These are phyloP conservation scores for Coranthus polyacanthus DNA, from an alignment of 2,797 vertebrate genomes.

Conservation along the genomic window DNA sequence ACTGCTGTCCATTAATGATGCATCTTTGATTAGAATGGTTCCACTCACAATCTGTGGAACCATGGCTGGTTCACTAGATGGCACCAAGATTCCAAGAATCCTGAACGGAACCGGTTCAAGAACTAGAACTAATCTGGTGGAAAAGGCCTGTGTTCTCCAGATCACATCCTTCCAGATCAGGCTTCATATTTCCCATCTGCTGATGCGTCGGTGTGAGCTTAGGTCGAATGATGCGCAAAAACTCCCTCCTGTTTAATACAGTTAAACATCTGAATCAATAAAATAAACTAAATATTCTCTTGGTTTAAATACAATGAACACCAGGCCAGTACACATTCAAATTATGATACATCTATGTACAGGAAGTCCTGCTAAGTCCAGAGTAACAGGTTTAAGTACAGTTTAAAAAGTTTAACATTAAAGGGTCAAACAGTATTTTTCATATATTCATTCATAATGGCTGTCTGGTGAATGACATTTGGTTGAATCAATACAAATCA, in stretches of 20 bases:
- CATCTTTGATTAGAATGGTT: too few relatives aligned
- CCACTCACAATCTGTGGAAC: too few relatives aligned
- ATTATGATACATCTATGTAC: slow-evolving; percentile 22
- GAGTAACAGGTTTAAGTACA: background rate
- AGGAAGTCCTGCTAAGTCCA: slow-evolving; percentile 2
- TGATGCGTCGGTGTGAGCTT: background rate
- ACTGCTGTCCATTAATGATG: too few relatives aligned
- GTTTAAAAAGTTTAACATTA: slow-evolving; percentile 4
- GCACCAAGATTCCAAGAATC: too few relatives aligned
- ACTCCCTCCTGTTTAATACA: background rate
- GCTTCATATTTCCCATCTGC: background rate
- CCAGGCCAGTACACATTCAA: slow-evolving; percentile 12
- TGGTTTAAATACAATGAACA: slow-evolving; percentile 31
- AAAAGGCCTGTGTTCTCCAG: too few relatives aligned
- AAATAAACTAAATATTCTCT: slow-evolving; percentile 22
- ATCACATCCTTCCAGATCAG: too few relatives aligned
- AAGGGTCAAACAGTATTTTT: slow-evolving; percentile 14
- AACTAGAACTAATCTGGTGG: too few relatives aligned
- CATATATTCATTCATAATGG: slow-evolving; percentile 23
- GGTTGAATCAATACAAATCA: background rate
- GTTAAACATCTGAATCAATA: slow-evolving; percentile 16
- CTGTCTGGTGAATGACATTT: slow-evolving; percentile 25
- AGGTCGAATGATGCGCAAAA: background rate
- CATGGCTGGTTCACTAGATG: too few relatives aligned
- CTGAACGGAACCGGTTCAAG: too few relatives aligned